phyloP scores from a whole-genome alignment of 2,113 vertebrate species.

The Daboia siamensis region DNA sequence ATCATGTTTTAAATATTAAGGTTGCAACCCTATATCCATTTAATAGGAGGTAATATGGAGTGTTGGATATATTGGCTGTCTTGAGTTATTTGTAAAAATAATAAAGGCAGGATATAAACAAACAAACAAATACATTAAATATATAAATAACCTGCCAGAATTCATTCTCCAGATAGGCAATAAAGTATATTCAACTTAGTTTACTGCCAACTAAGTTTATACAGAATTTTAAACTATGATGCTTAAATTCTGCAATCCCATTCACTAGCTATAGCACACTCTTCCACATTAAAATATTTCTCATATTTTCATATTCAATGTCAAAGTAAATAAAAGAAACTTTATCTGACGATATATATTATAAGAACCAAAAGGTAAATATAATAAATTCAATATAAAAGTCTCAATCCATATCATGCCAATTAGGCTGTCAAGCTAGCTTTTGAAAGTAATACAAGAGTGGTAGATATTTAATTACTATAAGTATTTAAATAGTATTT shows the following conservation, averaged over 20 bases:
- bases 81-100: neutral
- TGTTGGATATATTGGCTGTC: neutral
- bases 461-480: slow-evolving; percentile 39
- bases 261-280: neutral
- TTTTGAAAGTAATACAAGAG: slow-evolving; percentile 35
- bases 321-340: neutral
- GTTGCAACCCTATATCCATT: neutral
- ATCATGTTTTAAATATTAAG: neutral
- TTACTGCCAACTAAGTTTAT: neutral
- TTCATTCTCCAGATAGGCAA: neutral
- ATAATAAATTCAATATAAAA: neutral
- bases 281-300: neutral
- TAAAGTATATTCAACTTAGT: neutral
- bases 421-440: neutral
- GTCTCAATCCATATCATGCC: neutral
- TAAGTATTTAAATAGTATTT: slow-evolving; percentile 28
- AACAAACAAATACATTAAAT: neutral
- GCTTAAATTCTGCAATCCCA: neutral
- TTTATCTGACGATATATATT: neutral
- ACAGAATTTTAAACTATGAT: neutral
- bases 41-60: neutral
- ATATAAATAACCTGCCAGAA: neutral
- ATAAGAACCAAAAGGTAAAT: neutral
- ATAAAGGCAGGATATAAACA: neutral
- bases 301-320: neutral